Percentiles rank a stretch among this genome's conserved stretches.
These are phyloP conservation scores for Sebastes kiyomatsui DNA, from an alignment of 2,797 vertebrate genomes.

Conservation along the genomic window DNA sequence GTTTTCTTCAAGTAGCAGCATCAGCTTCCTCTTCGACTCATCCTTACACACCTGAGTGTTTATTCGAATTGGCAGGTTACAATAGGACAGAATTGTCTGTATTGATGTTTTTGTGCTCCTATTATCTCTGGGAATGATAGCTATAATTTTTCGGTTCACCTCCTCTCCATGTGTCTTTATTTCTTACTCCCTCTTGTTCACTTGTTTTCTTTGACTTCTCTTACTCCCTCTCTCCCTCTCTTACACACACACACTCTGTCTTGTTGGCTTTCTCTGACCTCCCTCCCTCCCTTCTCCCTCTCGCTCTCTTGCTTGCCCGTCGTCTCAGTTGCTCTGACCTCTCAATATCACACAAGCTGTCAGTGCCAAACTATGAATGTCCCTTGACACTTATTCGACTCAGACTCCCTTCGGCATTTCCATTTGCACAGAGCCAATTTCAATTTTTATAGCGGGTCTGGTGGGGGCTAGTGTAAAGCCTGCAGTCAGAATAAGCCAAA, in stretches of 20 bases:
- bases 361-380: conserved; percentile 67
- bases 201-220: neutral
- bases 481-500: conserved; percentile 41
- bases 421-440: conserved; percentile 71
- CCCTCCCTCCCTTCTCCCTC: neutral
- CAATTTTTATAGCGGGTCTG: conserved; percentile 47
- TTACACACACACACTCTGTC: neutral
- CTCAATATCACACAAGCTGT: conserved; percentile 72
- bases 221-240: neutral
- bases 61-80: neutral
- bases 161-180: neutral
- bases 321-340: conserved; percentile 59
- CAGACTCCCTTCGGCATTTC: conserved; percentile 65
- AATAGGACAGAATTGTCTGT: neutral
- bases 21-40: neutral
- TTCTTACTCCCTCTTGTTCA: neutral
- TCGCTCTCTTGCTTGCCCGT: conserved; percentile 12
- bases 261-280: conserved; percentile 31
- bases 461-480: conserved; percentile 44
- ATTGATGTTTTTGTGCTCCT: neutral
- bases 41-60: neutral
- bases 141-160: neutral
- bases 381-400: conserved; percentile 67
- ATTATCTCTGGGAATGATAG: neutral
- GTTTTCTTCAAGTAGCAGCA: neutral